Evolutionary conservation across 2,888 invertebrate genomes (phyloP), one percentile per base, ranked within the genome.

Genomic region (Didymodactylos carnosus): DNA sequence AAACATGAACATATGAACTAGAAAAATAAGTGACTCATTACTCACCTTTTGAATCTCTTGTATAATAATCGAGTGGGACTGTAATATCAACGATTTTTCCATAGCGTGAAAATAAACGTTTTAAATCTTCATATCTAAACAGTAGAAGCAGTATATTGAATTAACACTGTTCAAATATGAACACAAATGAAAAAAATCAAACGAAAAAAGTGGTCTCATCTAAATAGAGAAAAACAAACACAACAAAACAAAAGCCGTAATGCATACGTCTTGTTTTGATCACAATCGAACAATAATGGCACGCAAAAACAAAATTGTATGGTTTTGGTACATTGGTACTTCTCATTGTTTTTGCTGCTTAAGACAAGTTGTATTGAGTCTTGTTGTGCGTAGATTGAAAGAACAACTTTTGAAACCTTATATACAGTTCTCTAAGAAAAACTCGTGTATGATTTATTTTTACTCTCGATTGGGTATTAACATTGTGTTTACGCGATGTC

Each of bases 71-170:
- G 23, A 74, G 23, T 1, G 74, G 74, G 39, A 74, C 53, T 69
- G 69, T 74, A 29, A 74, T 74, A 49, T 74, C 74, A 39, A 74
- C 74, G 27, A 74, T 40, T n/a, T 49, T 71, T 46, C 74, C 74
- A 71, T 71, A 74, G 7, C 74, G 51, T 25, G 51, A 53, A 39
- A 74, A 74, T 19, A 71, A 41, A 40, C 43, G 40, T 16, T 74
- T 39, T n/a, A 74, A 46, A 62, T 74, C 74, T 71, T 74, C 46
- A 53, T 53, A 51, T 13, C 74, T 74, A 70, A 46, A 43, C 11
- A 7, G n/a, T n/a, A n/a, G n/a, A n/a, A n/a, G n/a, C n/a, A n/a
- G n/a, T n/a, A n/a, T n/a, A 70, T 39, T 39, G 14, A 10, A 40
- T 41, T 10, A 8, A 3, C 23, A 27, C 25, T 23, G 6, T 27